Conservation (phyloP, 2,888 invertebrate species). For the Abrostola tripartita region DNA sequence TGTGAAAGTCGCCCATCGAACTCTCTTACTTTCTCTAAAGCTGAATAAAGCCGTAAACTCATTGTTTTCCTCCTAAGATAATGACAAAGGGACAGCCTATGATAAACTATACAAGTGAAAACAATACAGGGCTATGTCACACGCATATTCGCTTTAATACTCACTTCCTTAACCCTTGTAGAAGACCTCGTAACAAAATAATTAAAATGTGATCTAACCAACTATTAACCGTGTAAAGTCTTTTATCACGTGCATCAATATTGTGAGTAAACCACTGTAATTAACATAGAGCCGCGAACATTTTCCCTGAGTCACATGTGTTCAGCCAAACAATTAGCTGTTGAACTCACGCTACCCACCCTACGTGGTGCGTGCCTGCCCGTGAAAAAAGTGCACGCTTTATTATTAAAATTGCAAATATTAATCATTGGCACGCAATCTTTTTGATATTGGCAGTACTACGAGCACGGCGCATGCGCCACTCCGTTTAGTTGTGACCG, state of each 20-base stretch:
- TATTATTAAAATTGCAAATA: slow-evolving; percentile 41
- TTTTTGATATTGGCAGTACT: slow-evolving; percentile 69
- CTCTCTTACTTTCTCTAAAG: too few species aligned
- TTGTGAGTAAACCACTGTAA: slow-evolving; percentile 25
- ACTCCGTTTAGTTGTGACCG: slow-evolving; percentile 68
- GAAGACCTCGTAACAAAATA: slow-evolving; percentile 12
- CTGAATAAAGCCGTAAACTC: neutral
- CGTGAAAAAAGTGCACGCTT: slow-evolving; percentile 39
- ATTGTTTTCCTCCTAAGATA: neutral
- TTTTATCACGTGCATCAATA: slow-evolving; percentile 41
- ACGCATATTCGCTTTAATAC: slow-evolving; percentile 8
- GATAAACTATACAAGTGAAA: slow-evolving; percentile 29
- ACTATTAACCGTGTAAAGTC: slow-evolving; percentile 32
- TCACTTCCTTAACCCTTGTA: slow-evolving; percentile 3
- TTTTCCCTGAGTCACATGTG: slow-evolving; percentile 50
- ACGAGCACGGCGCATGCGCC: slow-evolving; percentile 78
- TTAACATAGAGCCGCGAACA: slow-evolving; percentile 38
- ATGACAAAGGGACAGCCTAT: slow-evolving; percentile 10
- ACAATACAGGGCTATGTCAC: slow-evolving; percentile 15
- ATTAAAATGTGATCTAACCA: slow-evolving; percentile 25
- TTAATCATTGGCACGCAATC: slow-evolving; percentile 61
- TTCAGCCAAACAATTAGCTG: slow-evolving; percentile 40
- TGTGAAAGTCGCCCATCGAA: too few species aligned
- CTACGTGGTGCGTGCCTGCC: slow-evolving; percentile 19
- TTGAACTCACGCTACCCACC: slow-evolving; percentile 39